These are phyloP conservation scores for Sipha maydis DNA, from an alignment of 2,888 invertebrate genomes.

Conservation along the genomic window DNA sequence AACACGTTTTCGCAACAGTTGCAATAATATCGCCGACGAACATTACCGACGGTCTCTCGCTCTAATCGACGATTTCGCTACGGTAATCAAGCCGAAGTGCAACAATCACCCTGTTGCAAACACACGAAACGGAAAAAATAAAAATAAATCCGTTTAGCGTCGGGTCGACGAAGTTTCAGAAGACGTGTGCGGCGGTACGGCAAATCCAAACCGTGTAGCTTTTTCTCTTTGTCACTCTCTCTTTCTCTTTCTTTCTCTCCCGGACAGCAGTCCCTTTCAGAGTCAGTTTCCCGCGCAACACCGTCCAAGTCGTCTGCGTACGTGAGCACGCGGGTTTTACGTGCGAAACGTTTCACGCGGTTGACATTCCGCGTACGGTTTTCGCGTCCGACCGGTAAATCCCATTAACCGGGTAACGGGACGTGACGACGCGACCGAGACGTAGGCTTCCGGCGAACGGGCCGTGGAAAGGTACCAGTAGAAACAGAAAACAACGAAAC, in stretches of 20 bases:
- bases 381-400: conserved; percentile 32
- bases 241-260: too few relatives aligned
- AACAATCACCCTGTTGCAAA: background rate
- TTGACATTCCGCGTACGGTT: background rate
- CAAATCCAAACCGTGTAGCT: too few relatives aligned
- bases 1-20: background rate
- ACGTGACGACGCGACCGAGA: background rate
- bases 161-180: too few relatives aligned
- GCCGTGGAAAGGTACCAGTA: too few relatives aligned
- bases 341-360: conserved; percentile 17
- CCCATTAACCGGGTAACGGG: conserved; percentile 39
- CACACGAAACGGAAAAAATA: background rate
- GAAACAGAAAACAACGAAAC: too few relatives aligned
- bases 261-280: too few relatives aligned
- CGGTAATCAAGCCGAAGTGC: background rate
- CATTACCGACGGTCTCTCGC: background rate
- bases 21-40: background rate
- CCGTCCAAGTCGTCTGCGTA: too few relatives aligned
- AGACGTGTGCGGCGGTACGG: too few relatives aligned
- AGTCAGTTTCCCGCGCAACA: too few relatives aligned
- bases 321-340: background rate
- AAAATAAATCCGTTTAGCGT: too few relatives aligned
- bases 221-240: too few relatives aligned
- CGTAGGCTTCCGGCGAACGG: background rate
- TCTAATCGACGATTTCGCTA: background rate